Evolutionary conservation across 2,888 invertebrate species (phyloP), one percentile per base, ranked within the genome.

Genomic region (Dicycla oo): DNA sequence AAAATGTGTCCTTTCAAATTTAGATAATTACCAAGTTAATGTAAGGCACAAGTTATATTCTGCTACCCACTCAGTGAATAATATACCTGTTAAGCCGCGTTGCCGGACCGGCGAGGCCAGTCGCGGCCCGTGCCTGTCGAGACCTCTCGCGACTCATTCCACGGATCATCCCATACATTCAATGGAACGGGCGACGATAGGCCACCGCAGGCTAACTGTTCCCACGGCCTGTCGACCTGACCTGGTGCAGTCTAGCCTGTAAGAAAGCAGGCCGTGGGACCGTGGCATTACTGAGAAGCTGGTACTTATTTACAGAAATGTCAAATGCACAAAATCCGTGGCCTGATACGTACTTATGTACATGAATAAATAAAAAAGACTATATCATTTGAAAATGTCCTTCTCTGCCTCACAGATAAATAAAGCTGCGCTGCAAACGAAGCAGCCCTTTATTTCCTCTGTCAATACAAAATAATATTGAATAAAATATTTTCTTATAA

Each of bases 401-500:
- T 30, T 26, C n/a, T 63, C 0, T 38, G 34, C 66, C 87, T 85
- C 81, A 75, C 76, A 84, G 84, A 74, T 82, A 83, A 85, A 84
- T 77, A 75, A 34, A 82, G 83, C 80, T 73, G 79, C 72, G 81
- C 80, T 81, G 85, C 81, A 54, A 87, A 75, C 38, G 20, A n/a
- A 38, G 43, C 38, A 23, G 54, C 82, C 88, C 87, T 83, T 88
- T 91, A 92, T 91, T 91, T 91, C 90, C 87, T 88, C 85, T 88
- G 89, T 90, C 90, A 91, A 92, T 90, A 92, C 89, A 91, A 92
- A n/a, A n/a, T n/a, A n/a, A 91, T 91, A 91, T 90, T 91, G 90
- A 91, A 30, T 56, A 61, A 60, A 49, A 62, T 49, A 40, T 38
- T 30, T 70, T 79, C 45, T n/a, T 15, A 23, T 38, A 65, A 57